These are phyloP conservation scores for Bergia puertoricense DNA, from an alignment of 92 coral and sea anemone genomes.

Conservation along the genomic window DNA sequence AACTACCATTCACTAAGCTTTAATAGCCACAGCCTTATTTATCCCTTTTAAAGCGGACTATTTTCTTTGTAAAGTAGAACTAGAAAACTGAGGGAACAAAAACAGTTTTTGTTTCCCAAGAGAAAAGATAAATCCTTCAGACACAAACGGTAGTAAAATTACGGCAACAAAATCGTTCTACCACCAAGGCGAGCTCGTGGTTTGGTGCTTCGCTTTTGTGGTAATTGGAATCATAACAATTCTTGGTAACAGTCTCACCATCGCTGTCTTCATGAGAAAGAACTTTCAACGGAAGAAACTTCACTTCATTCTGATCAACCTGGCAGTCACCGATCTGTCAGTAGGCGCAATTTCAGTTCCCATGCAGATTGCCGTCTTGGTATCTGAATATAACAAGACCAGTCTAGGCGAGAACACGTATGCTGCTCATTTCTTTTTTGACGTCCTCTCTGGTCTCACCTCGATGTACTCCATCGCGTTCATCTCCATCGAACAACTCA, in stretches of 20 bases:
- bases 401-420: background rate
- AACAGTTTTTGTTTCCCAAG: no score
- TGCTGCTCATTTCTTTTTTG: background rate
- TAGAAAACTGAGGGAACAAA: no score
- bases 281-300: constrained; percentile 4
- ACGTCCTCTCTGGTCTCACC: constrained; percentile 4
- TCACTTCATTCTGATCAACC: constrained; percentile 14
- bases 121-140: no score
- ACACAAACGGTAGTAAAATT: no score
- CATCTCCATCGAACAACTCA: background rate
- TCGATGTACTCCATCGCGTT: constrained; percentile 25
- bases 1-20: no score
- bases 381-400: no score
- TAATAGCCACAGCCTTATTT: no score
- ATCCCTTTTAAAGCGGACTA: no score
- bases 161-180: no score
- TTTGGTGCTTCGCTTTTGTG: background rate
- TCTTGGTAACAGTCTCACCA: constrained; percentile 16
- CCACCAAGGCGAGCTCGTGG: background rate
- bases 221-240: background rate
- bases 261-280: background rate
- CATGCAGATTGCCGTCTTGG: background rate
- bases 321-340: constrained; percentile 14
- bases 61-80: no score
- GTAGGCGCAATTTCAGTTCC: constrained; percentile 15